phyloP scores from a whole-genome alignment of 2,888 invertebrate species.

The Meghimatium bilineatum region DNA sequence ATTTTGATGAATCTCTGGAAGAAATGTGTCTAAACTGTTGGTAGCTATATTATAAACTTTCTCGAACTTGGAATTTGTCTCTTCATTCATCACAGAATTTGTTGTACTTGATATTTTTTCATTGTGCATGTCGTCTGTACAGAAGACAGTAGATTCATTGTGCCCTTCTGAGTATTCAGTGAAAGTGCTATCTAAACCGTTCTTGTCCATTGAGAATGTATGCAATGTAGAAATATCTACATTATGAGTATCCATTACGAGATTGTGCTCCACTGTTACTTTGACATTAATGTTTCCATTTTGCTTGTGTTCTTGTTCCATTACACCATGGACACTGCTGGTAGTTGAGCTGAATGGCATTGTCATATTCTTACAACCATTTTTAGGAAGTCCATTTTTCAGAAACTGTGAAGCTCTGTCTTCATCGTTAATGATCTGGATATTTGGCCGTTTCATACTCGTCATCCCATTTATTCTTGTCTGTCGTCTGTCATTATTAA shows the following conservation, averaged over 20 bases:
- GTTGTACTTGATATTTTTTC: background rate
- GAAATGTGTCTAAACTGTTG: background rate
- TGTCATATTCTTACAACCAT: background rate
- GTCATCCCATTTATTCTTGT: background rate
- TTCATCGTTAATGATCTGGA: slow-evolving; percentile 1
- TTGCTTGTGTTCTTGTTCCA: background rate
- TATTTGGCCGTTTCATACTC: background rate
- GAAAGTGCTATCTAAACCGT: background rate
- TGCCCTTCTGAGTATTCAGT: background rate
- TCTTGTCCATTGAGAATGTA: no score
- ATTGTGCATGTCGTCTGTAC: background rate
- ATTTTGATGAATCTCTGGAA: background rate
- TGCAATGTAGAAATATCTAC: background rate
- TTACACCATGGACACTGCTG: background rate
- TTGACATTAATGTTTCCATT: background rate
- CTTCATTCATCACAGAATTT: background rate
- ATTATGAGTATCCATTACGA: background rate
- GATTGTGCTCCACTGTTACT: slow-evolving; percentile 30
- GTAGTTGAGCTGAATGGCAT: background rate
- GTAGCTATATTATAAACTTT: background rate
- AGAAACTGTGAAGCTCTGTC: background rate
- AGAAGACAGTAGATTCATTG: background rate
- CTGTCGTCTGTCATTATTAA: background rate
- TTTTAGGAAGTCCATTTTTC: background rate
- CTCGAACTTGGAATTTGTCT: background rate